Evolutionary conservation across 2,797 vertebrate species (phyloP), one percentile per base, ranked within the genome.

Genomic region (Apogon hyalosoma): DNA sequence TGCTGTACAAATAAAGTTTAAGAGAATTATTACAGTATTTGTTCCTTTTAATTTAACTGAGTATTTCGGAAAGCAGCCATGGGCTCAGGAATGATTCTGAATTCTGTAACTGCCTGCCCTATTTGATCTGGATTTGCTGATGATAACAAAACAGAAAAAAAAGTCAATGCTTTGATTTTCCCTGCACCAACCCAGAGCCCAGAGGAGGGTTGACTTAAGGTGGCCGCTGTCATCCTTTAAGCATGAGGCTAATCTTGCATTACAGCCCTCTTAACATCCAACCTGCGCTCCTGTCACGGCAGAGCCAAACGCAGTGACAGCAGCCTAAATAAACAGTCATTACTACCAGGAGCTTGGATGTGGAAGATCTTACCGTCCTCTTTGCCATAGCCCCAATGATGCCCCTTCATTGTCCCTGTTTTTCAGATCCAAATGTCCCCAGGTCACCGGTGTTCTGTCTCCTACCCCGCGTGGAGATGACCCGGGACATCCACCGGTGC

Each of bases 331-430:
- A 28, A 28, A 12, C 39, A 50, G 8, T 15, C 1, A 10, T 42
- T 12, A 40, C 3, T 2, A 33, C 7, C 7, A 2, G 45, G 10
- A 15, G 19, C 2, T 14, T 9, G 15, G 42, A 64, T 69, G 50
- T 64, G n/a, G 2, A 7, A 33, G 6, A 51, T 67, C 95, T 95
- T 95, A 99, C 98, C 97, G 86, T 98, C 93, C 77, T 96, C 92
- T 78, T 94, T 94, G 63, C 96, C 96, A 69, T 99, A 99, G 81
- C 97, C 97, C 98, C 97, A 99, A 66, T 75, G 91, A 53, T 95
- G 91, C 40, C 95, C 95, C 15, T 95, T 96, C 98, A 99, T 99
- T 47, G 76, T 84, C 38, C 40, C 59, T 14, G 61, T 24, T 18
- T 16, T 50, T n/a, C 43, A 46, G 71, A 70, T 46, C 58, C 18